Evolutionary conservation across 2,888 invertebrate species (phyloP), one percentile per base, ranked within the genome.

Genomic region (Dichetophora obliterata): DNA sequence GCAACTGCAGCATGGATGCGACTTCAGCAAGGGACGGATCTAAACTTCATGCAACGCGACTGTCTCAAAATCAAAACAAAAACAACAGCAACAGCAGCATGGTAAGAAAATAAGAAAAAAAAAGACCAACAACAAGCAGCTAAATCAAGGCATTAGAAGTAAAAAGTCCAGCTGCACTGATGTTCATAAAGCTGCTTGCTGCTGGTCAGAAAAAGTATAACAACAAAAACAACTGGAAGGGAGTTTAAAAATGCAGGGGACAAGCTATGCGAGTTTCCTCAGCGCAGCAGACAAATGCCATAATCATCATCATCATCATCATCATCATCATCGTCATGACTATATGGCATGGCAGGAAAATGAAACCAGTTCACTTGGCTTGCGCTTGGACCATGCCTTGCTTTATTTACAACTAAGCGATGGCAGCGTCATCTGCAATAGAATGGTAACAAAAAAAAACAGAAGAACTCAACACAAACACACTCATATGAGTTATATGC

Each of bases 401-500:
- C 54, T 70, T 70, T 48, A 57, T n/a, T 63, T 48, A 48, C 63
- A 61, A 48, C 16, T n/a, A 14, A 34, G 3, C 24, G 27, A 24
- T 24, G 34, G 22, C 24, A 31, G 57, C 37, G 75, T 70, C 74
- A 75, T 63, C 72, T 75, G 79, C 75, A 74, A 74, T 61, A 54
- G 65, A 70, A 75, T 75, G 65, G 71, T 65, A 71, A 66, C 68
- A 65, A 52, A n/a, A 68, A n/a, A 68, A 19, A 65, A 57, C 9
- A 24, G 14, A 1, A 11, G 37, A 59, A 9, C 31, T 14, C 2
- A 75, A 34, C 5, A 19, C 5, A 34, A 5, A 68, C 65, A 68
- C 59, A 48, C 65, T 27, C 50, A 8, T 8, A n/a, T 31, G 31
- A 84, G 83, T 81, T 82, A 82, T 83, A 81, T 4, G 48, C 16